A percentile compares a stretch with the other conserved stretches of the same genome.
phyloP scores from a whole-genome alignment of 2,888 invertebrate species.

The Julus scanicus region DNA sequence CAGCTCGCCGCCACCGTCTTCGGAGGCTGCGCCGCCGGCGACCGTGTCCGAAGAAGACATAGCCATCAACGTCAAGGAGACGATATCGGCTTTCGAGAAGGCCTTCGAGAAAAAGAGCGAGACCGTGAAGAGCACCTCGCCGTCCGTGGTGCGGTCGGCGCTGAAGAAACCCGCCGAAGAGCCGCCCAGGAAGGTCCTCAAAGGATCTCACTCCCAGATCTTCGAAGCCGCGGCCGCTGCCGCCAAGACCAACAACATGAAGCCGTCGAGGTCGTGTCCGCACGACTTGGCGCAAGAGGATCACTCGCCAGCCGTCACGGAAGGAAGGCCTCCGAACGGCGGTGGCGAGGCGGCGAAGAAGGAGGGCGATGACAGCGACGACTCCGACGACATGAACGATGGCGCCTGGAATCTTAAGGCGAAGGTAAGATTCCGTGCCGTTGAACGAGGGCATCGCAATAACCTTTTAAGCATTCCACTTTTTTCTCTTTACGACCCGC shows the following conservation, averaged over 20 bases:
- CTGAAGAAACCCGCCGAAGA: conserved; percentile 60
- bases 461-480: too few relatives aligned
- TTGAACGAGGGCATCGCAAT: too few relatives aligned
- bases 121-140: conserved; percentile 47
- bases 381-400: conserved; percentile 51
- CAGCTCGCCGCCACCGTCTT: neutral
- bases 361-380: conserved; percentile 43
- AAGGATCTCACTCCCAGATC: conserved; percentile 54
- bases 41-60: conserved; percentile 44
- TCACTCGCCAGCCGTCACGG: conserved; percentile 63
- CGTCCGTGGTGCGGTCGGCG: neutral
- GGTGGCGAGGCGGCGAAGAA: neutral
- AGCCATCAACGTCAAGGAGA: conserved; percentile 58
- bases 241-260: conserved; percentile 72
- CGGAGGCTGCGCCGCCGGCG: neutral
- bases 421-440: neutral
- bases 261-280: conserved; percentile 87
- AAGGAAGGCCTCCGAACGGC: conserved; percentile 59
- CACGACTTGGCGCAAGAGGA: conserved; percentile 80
- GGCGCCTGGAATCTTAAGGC: conserved; percentile 55
- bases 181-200: conserved; percentile 56
- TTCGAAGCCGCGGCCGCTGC: conserved; percentile 48
- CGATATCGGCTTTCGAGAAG: conserved; percentile 58
- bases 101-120: conserved; percentile 57
- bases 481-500: too few relatives aligned